Base-by-base conservation (phyloP, 2,113 vertebrate genomes). In the Struthio camelus region DNA sequence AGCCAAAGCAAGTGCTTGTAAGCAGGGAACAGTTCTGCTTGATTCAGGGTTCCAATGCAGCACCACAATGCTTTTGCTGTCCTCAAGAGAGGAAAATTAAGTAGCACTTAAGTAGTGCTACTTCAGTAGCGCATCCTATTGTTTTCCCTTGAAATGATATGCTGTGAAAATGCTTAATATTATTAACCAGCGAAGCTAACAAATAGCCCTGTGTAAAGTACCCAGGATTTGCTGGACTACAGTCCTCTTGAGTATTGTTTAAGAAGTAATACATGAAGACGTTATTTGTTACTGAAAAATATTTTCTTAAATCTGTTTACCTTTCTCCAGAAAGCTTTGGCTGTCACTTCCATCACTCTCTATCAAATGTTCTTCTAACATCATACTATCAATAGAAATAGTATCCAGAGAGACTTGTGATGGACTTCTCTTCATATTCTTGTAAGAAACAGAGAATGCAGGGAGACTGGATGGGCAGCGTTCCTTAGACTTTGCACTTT, bases 401-500 rank as follows among this genome's bases (percentile, higher is more conserved):
- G 99, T 98, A 93, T 99, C 99, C 98, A 99, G 89, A 30, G 99
- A 99, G 92, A 99, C 98, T 81, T 99, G 98, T 22, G 99, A 99
- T 5, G 99, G 98, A 89, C 99, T 99, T 98, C 98, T 99, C 97
- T 99, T 99, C 98, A 99, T 98, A 95, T 98, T 99, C 98, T 99
- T 99, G 56, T 98, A 99, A 91, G 99, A 98, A 97, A 99, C 98
- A 25, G 97, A 98, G 97, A 99, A 98, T 72, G 98, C 87, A 95
- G 97, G 93, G 76, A 97, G 80, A 73, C 62, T 99, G 97, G 98
- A 98, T n/a, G 98, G 98, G 85, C 98, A 99, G 83, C 98, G 98
- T 87, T 99, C 99, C 94, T 98, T 99, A 97, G 99, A 95, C 81
- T 99, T 99, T 92, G 98, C 99, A 97, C 99, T 99, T 98, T 96